phyloP scores from a whole-genome alignment of 2,113 vertebrate species.

The Coturnix japonica region DNA sequence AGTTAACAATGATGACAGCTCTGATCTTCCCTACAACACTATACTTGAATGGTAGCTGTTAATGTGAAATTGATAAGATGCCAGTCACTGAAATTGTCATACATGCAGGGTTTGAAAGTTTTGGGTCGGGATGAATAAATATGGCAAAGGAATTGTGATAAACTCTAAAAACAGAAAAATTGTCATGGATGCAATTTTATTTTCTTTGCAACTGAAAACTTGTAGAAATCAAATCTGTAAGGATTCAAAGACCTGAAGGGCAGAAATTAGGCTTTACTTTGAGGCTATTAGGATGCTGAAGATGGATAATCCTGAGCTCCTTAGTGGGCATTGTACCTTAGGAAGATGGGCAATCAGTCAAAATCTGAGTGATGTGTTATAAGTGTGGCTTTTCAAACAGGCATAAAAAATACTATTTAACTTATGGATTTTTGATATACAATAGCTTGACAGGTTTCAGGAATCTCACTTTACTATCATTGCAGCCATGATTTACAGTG shows the following conservation, averaged over 20 bases:
- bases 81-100: not conserved
- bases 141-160: not conserved
- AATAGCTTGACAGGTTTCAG: not conserved
- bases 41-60: not conserved
- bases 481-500: not conserved
- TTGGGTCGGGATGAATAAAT: conserved; percentile 16
- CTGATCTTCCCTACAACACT: not conserved
- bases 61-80: conserved; percentile 1
- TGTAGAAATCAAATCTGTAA: not conserved
- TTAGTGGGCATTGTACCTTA: not conserved
- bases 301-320: not conserved
- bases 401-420: not conserved
- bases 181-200: not conserved
- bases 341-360: not conserved
- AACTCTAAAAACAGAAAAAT: conserved; percentile 5
- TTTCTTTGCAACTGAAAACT: not conserved
- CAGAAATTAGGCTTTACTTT: conserved; percentile 14
- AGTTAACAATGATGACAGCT: not conserved
- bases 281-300: not conserved
- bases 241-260: not conserved
- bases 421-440: not conserved
- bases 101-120: not conserved
- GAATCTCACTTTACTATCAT: not conserved
- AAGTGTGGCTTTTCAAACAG: not conserved
- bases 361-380: not conserved